Conservation (phyloP, 2,113 vertebrate species). For the Dunckerocampus dactyliophorus region DNA sequence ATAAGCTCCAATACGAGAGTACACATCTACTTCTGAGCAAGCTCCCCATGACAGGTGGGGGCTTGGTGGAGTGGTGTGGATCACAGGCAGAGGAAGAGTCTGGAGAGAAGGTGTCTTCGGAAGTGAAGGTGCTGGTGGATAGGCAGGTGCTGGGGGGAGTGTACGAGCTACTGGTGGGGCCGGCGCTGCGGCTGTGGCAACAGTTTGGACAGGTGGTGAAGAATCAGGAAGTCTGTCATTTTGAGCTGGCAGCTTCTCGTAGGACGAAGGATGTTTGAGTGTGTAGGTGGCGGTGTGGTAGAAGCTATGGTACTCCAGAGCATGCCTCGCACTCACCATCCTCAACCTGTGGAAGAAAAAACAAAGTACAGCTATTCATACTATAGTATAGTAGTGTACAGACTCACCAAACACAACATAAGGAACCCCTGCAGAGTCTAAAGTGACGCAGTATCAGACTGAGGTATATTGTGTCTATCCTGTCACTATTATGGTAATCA, state of each 20-base stretch:
- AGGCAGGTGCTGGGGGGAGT: constrained; percentile 31
- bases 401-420: no score
- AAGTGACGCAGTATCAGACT: no score
- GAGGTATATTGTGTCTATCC: no score
- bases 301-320: constrained; percentile 68
- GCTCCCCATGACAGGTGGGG: constrained; percentile 66
- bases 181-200: constrained; percentile 12
- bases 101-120: constrained; percentile 12
- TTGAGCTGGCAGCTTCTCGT: constrained; percentile 24
- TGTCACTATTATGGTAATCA: no score
- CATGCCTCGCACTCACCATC: constrained; percentile 49
- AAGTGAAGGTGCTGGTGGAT: constrained; percentile 26
- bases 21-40: constrained; percentile 64
- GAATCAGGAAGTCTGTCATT: constrained; percentile 14
- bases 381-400: no score
- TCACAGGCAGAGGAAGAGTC: constrained; percentile 45
- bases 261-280: constrained; percentile 38
- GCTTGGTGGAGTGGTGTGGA: constrained; percentile 65
- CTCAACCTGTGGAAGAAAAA: constrained; percentile 43
- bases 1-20: constrained; percentile 66
- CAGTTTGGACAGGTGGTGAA: background rate
- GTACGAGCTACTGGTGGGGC: background rate
- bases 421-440: no score
- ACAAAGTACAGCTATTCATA: background rate
- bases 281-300: constrained; percentile 69